Evolutionary conservation across 2,113 vertebrate species (phyloP).

Genomic region (Ammodramus savannarum): DNA sequence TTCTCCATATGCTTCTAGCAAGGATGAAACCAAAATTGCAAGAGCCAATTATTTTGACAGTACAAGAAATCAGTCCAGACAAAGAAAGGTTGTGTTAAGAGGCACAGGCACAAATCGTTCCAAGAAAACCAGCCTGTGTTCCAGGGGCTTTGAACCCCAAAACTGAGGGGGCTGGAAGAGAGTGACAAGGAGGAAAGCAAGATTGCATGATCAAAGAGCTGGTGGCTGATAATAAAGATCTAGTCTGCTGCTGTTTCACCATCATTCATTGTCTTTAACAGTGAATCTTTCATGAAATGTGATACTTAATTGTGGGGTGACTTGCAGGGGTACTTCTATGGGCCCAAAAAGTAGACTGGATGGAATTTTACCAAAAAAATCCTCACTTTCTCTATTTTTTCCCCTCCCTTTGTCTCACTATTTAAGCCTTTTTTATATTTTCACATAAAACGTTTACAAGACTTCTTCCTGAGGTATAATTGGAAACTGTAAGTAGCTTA

Average conservation of each 20-base stretch:
- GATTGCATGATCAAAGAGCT: not conserved
- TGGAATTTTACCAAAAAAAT: not conserved
- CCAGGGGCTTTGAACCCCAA: not conserved
- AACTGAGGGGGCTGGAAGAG: not conserved
- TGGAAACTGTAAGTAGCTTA: constrained; percentile 27
- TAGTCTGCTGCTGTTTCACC: not conserved
- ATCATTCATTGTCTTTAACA: not conserved
- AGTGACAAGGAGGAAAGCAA: not conserved
- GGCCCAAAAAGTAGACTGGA: not conserved
- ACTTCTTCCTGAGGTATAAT: not conserved
- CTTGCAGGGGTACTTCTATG: not conserved
- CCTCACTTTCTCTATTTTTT: not conserved
- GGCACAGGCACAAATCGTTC: rapidly evolving
- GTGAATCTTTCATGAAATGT: not conserved
- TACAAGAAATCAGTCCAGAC: not conserved
- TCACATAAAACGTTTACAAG: not conserved
- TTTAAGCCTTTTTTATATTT: not conserved
- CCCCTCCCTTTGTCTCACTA: rapidly evolving
- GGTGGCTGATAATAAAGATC: not conserved
- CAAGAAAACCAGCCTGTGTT: not conserved
- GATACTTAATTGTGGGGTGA: not conserved
- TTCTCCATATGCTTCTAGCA: not conserved
- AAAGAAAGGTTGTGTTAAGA: not conserved
- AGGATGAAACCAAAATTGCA: not conserved
- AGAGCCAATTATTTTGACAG: not conserved